Evolutionary conservation across 2,888 invertebrate genomes (phyloP).

Genomic region (Rotaria socialis): DNA sequence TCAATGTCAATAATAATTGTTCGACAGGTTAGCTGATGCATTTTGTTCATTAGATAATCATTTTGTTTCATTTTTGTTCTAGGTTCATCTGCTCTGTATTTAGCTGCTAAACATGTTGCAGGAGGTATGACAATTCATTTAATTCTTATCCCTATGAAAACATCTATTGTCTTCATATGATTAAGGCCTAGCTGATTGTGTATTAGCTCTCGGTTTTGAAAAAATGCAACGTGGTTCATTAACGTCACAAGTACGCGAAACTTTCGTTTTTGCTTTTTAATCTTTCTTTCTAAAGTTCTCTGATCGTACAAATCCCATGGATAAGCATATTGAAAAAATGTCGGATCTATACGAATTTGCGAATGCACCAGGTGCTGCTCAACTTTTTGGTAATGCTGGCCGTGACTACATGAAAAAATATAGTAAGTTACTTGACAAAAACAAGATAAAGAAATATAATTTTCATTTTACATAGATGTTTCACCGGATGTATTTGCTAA

Average conservation of each 20-base stretch:
- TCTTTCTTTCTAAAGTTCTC: constrained; percentile 57
- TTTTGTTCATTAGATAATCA: neutral
- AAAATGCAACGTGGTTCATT: constrained; percentile 94
- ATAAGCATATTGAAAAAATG: constrained; percentile 80
- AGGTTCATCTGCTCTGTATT: constrained; percentile 74
- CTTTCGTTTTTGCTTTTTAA: neutral
- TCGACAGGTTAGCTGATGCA: constrained; percentile 70
- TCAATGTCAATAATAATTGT: constrained; percentile 95
- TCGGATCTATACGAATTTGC: constrained; percentile 74
- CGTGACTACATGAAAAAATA: constrained; percentile 91
- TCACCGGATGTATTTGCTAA: constrained; percentile 82
- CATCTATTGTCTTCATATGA: neutral
- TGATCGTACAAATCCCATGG: constrained; percentile 64
- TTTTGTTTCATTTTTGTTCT: neutral
- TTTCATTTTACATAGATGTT: constrained; percentile 45
- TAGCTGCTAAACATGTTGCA: constrained; percentile 87
- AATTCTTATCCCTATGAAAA: neutral
- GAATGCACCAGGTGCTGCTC: constrained; percentile 81
- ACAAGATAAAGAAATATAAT: neutral
- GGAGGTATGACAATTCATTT: constrained; percentile 63
- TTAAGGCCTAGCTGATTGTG: constrained; percentile 72
- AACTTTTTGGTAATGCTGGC: constrained; percentile 92
- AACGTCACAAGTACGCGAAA: constrained; percentile 65
- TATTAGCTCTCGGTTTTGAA: constrained; percentile 89
- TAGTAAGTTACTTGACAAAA: constrained; percentile 60